A percentile compares a stretch with the other conserved stretches of the same genome.
Conservation (phyloP, 2,113 vertebrate species). For the Hassar affinis region DNA sequence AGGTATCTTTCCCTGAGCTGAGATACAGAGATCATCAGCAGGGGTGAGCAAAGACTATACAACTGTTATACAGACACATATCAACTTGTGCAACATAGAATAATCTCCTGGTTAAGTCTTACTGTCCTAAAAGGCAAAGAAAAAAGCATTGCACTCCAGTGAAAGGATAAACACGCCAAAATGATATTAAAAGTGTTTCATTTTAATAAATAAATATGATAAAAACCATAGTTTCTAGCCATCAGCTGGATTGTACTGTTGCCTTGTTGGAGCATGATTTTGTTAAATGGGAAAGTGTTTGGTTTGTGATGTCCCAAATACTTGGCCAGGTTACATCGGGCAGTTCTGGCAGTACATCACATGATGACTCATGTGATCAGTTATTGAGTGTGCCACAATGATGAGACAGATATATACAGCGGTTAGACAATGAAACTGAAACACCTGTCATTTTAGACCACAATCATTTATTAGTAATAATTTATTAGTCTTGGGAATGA, state of each 20-base stretch:
- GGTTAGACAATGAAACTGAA: not conserved
- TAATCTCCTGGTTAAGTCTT: not conserved
- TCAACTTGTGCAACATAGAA: not conserved
- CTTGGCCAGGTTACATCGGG: not conserved
- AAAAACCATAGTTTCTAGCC: not conserved
- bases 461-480: too few species aligned
- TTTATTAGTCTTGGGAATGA: too few species aligned
- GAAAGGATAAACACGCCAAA: not conserved
- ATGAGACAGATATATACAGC: not conserved
- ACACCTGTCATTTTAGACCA: too few species aligned
- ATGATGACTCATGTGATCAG: not conserved
- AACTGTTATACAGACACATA: not conserved
- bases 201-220: not conserved
- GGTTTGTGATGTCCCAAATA: not conserved
- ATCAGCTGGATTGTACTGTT: not conserved
- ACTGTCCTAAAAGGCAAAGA: not conserved
- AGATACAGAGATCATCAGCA: conserved; percentile 15
- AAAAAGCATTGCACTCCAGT: not conserved
- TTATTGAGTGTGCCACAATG: not conserved
- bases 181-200: not conserved
- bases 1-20: conserved; percentile 59
- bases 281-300: not conserved
- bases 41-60: conserved; percentile 27
- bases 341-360: too few species aligned
- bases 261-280: too few species aligned